Percentiles rank a stretch among this genome's conserved stretches.
Evolutionary conservation across 2,113 vertebrate genomes (phyloP).

Genomic region (Notothenia rossii): DNA sequence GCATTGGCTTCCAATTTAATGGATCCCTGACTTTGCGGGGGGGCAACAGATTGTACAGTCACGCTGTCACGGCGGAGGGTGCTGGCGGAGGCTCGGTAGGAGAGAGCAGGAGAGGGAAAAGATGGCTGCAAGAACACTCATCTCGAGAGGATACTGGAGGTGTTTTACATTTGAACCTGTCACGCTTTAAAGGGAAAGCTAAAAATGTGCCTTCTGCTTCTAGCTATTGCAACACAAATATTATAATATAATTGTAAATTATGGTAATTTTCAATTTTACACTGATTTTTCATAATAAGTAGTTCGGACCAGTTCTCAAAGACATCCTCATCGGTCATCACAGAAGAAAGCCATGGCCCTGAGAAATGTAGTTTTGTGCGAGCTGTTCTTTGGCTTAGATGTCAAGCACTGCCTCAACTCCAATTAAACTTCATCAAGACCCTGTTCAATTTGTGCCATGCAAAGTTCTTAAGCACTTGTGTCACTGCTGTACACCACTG

Average conservation of each 20-base stretch:
- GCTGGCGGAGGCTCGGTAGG: constrained; percentile 23
- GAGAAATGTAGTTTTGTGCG: neutral
- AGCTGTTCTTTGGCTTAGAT: neutral
- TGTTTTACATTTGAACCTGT: neutral
- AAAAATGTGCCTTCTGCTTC: too few relatives aligned
- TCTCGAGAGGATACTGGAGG: neutral
- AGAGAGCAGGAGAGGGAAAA: constrained; percentile 15
- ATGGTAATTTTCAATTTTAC: too few relatives aligned
- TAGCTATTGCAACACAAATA: too few relatives aligned
- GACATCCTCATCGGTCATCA: too few relatives aligned
- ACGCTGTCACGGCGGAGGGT: constrained; percentile 45
- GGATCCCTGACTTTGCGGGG: constrained; percentile 53
- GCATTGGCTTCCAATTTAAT: constrained; percentile 72
- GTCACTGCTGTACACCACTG: neutral
- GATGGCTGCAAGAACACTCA: constrained; percentile 19
- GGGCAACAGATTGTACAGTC: constrained; percentile 57
- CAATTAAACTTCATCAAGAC: too few relatives aligned
- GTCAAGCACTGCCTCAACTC: neutral
- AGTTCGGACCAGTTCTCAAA: too few relatives aligned
- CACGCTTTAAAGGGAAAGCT: neutral
- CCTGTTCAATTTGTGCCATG: too few relatives aligned
- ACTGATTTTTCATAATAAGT: too few relatives aligned
- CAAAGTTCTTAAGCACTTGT: too few relatives aligned
- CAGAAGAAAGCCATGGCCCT: neutral
- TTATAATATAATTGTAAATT: too few relatives aligned